Conservation (phyloP, 2,888 invertebrate genomes). For the Cerastis rubricosa region DNA sequence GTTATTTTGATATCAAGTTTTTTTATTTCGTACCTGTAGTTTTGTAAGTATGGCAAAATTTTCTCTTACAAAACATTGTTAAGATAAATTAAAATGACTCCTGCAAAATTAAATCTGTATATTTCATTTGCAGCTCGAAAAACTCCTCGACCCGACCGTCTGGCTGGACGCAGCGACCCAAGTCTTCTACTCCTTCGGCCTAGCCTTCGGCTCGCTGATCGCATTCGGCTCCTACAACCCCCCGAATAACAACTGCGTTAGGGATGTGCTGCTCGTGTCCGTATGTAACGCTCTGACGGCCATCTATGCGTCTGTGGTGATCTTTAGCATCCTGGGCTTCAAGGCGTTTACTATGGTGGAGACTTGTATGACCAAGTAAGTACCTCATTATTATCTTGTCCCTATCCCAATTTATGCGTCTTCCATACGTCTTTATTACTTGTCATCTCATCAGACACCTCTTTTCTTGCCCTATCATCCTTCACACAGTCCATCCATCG, state of each 20-base stretch:
- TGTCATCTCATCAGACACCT: too few species aligned
- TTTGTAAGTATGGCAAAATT: too few species aligned
- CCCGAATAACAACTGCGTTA: slow-evolving; percentile 98
- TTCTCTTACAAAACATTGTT: too few species aligned
- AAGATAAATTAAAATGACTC: too few species aligned
- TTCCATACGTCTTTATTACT: too few species aligned
- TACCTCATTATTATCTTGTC: slow-evolving; percentile 24
- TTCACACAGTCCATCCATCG: too few species aligned
- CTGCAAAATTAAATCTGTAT: background rate
- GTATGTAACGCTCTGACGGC: slow-evolving; percentile 98
- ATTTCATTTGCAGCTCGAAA: slow-evolving; percentile 92
- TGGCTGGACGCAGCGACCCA: slow-evolving; percentile 99
- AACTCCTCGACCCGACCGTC: slow-evolving; percentile 96
- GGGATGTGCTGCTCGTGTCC: slow-evolving; percentile 97
- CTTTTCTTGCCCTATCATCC: too few species aligned
- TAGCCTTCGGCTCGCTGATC: slow-evolving; percentile 98
- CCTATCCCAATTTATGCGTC: too few species aligned
- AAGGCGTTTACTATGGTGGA: slow-evolving; percentile 98
- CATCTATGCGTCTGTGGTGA: slow-evolving; percentile 98
- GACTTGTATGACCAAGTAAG: slow-evolving; percentile 93
- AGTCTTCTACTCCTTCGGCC: slow-evolving; percentile 98
- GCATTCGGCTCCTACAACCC: slow-evolving; percentile 99
- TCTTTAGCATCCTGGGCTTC: slow-evolving; percentile 98
- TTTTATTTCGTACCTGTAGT: too few species aligned
- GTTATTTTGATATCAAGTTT: too few species aligned